Evolutionary conservation across 2,888 invertebrate species (phyloP).

Genomic region (Pachliopta kotzebuea): DNA sequence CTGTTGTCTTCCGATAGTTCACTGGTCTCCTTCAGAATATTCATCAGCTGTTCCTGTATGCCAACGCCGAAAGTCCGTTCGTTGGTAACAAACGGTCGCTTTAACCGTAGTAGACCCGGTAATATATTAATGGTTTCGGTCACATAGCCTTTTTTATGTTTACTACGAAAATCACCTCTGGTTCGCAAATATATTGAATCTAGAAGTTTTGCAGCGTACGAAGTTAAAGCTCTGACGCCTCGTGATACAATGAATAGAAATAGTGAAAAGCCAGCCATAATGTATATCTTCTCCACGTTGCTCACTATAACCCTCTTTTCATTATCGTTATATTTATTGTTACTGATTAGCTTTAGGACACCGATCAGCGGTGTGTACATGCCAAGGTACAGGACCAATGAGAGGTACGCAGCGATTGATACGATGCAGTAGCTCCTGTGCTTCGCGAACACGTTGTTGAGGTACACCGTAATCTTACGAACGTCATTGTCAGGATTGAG

Average conservation of each 20-base stretch:
- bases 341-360: slow-evolving; percentile 48
- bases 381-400: slow-evolving; percentile 54
- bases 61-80: slow-evolving; percentile 58
- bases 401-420: slow-evolving; percentile 45
- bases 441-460: slow-evolving; percentile 40
- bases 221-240: slow-evolving; percentile 51
- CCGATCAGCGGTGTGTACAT: slow-evolving; percentile 57
- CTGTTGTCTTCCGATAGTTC: slow-evolving; percentile 41
- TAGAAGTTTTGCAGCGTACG: slow-evolving; percentile 51
- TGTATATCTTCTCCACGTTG: slow-evolving; percentile 60
- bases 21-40: slow-evolving; percentile 43
- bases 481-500: slow-evolving; percentile 63
- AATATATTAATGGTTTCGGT: slow-evolving; percentile 41
- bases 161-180: slow-evolving; percentile 31
- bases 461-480: slow-evolving; percentile 43
- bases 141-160: slow-evolving; percentile 30
- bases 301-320: slow-evolving; percentile 51
- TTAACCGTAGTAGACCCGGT: slow-evolving; percentile 53
- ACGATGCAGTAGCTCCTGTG: slow-evolving; percentile 42
- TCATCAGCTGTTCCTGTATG: slow-evolving; percentile 53
- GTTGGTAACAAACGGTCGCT: slow-evolving; percentile 63
- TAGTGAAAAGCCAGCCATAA: slow-evolving; percentile 64
- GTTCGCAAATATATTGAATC: slow-evolving; percentile 38
- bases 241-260: slow-evolving; percentile 58
- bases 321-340: slow-evolving; percentile 39